Evolutionary conservation across 2,797 vertebrate species (phyloP), one percentile per base, ranked within the genome.

Genomic region (Lutjanus argentimaculatus): DNA sequence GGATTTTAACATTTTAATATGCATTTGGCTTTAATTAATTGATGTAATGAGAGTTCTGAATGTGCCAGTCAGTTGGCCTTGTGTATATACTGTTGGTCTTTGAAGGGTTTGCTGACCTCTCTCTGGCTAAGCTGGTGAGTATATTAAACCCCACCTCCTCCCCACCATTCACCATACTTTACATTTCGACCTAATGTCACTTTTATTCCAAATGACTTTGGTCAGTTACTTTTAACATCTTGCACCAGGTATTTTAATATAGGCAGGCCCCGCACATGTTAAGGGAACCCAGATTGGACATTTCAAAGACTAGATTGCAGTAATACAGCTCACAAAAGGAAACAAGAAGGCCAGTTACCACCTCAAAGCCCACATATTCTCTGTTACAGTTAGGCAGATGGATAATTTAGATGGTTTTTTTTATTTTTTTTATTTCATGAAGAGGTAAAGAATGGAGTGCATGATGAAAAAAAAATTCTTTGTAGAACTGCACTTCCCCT

Each of bases 201-300:
- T 75, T 19, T 75, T 85, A 69, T 49, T 46, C 46, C 21, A 70
- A 46, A 65, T 46, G 17, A 69, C 63, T 55, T 59, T 70, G 12
- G 72, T 58, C 19, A 53, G 62, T 58, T 53, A 43, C 48, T 66
- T 80, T 80, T 14, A 63, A 76, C 48, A 68, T 46, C 61, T 21
- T 48, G 15, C 56, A 17, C 55, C 30, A 55, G 74, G 80, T 80
- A 55, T 79, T 77, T 82, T 72, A 73, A 76, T 89, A n/a, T 7
- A 62, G 63, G 66, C 10, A 6, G 76, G 68, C 52, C 58, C 8
- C 4, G 17, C 74, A n/a, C 75, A 74, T 67, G 80, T 82, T 25
- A 63, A 46, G 70, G 36, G 65, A 77, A 66, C 72, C 70, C 77
- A 86, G 87, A 80, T 75, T 87, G 86, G 80, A 67, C 65, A 67